phyloP scores from a whole-genome alignment of 2,113 vertebrate genomes.

The Phycodurus eques region DNA sequence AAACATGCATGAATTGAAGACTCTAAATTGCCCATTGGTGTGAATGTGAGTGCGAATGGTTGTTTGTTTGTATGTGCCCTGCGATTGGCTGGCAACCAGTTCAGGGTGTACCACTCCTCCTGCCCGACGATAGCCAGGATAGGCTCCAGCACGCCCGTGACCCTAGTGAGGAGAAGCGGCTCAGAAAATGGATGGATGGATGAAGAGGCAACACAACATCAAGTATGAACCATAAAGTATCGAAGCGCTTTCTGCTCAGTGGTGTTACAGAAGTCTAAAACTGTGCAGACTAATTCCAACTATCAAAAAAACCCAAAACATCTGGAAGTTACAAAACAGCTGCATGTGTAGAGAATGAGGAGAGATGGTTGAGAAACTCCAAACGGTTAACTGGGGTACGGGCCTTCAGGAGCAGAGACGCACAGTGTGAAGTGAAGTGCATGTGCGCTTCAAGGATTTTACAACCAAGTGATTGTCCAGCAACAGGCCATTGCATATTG shows the following conservation, averaged over 20 bases:
- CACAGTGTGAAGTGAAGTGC: conserved; percentile 52
- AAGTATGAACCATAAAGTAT: not conserved
- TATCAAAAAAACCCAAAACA: conserved; percentile 28
- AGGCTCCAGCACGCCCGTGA: too few species aligned
- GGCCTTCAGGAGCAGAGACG: conserved; percentile 31
- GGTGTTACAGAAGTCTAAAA: conserved; percentile 43
- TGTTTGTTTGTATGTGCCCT: too few species aligned
- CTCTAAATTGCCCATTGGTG: too few species aligned
- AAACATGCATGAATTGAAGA: too few species aligned
- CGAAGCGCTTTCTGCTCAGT: conserved; percentile 17
- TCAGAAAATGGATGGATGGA: too few species aligned
- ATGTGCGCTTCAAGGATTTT: conserved; percentile 31
- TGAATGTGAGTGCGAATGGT: too few species aligned
- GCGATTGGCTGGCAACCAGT: too few species aligned
- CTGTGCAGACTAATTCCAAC: conserved; percentile 21
- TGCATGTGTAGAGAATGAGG: conserved; percentile 17
- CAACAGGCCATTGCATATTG: too few species aligned
- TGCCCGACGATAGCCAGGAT: too few species aligned
- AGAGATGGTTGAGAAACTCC: not conserved
- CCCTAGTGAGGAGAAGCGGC: too few species aligned
- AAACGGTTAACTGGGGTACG: conserved; percentile 13
- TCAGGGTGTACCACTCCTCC: too few species aligned
- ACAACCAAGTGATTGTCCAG: not conserved
- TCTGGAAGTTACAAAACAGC: conserved; percentile 25
- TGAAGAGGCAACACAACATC: too few species aligned